Evolutionary conservation across 2,888 invertebrate genomes (phyloP).

Genomic region (Reticulitermes lucifugus): DNA sequence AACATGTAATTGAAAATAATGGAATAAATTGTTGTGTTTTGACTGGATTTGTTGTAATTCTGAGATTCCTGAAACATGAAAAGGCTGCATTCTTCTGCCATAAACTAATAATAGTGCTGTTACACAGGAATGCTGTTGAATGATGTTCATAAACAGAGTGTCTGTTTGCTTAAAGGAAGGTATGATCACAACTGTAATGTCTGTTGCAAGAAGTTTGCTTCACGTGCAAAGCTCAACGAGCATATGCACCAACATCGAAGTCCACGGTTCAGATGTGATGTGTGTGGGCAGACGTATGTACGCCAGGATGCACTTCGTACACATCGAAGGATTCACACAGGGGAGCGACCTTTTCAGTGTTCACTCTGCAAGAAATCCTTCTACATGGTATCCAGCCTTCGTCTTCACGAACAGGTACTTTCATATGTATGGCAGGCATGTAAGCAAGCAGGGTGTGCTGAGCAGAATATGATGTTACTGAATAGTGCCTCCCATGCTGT

Average conservation of each 20-base stretch:
- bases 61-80: too few species aligned
- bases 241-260: slow-evolving; percentile 37
- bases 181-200: slow-evolving; percentile 38
- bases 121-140: not conserved
- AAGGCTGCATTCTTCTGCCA: too few species aligned
- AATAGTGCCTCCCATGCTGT: too few species aligned
- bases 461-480: too few species aligned
- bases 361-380: slow-evolving; percentile 32
- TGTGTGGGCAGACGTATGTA: slow-evolving; percentile 38
- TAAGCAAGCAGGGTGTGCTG: too few species aligned
- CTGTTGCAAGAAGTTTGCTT: slow-evolving; percentile 38
- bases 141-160: not conserved
- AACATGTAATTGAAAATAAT: too few species aligned
- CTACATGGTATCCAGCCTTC: slow-evolving; percentile 33
- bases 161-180: not conserved
- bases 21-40: too few species aligned
- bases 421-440: not conserved
- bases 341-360: slow-evolving; percentile 33
- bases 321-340: slow-evolving; percentile 37
- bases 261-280: slow-evolving; percentile 39
- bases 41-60: too few species aligned
- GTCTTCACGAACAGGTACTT: slow-evolving; percentile 42
- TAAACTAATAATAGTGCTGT: not conserved
- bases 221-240: slow-evolving; percentile 37
- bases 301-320: slow-evolving; percentile 38